Base-by-base conservation (phyloP, 2,113 vertebrate species). In the Chaenogobius annularis region DNA sequence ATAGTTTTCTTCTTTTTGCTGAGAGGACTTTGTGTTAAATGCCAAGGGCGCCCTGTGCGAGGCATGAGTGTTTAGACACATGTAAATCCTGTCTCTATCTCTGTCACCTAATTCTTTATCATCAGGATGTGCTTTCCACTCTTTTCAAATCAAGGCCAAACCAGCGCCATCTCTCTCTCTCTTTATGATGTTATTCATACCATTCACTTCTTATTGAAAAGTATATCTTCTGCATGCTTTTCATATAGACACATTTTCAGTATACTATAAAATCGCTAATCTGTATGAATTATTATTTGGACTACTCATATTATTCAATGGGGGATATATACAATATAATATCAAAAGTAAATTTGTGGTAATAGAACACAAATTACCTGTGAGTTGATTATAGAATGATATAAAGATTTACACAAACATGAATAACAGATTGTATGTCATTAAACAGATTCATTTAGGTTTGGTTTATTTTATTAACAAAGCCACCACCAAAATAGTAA, bases 21-120 rank as follows among this genome's bases (percentile, higher is more conserved):
- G 13, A 68, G 67, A 81, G 72, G 62, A 77, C 71, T 81, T 86
- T 89, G 84, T 83, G 82, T 75, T 89, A 83, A 71, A 77, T 71
- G 85, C 87, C 85, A 89, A 90, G 84, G 83, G 82, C 82, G 74
- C 15, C 44, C 58, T 78, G 83, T 84, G 87, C 84, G 83, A 86
- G 83, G 77, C 79, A 73, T 83, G 26, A 31, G 11, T 78, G 80
- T 81, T 83, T 58, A 83, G 74, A 91, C 69, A 74, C 72, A 78
- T 46, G 77, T 64, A 67, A 35, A 63, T n/a, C 9, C 9, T 40
- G 35, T 40, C 61, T 74, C 76, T 70, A 48, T 77, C 68, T 73
- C 88, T 87, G 83, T 89, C 89, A 87, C 90, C 87, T 85, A 87
- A 78, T 85, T 91, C 84, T 64, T 74, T 85, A 61, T 76, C 81